Percentiles rank a stretch among this genome's conserved stretches.
Conservation (phyloP, 2,888 invertebrate genomes). For the Acanthosoma haemorrhoidale region DNA sequence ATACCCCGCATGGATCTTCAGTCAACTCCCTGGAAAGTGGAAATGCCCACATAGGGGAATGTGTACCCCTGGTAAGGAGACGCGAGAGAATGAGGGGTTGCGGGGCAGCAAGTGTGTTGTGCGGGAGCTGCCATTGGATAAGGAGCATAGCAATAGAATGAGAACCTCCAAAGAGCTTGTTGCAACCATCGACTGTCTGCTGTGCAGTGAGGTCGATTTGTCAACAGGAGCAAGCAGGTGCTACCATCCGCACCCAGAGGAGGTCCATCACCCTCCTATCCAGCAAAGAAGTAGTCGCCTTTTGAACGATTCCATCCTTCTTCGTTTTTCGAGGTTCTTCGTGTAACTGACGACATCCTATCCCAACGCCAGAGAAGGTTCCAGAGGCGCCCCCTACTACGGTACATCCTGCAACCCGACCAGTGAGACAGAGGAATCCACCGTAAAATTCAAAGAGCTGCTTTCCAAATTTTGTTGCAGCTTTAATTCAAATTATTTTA, state of each 20-base stretch:
- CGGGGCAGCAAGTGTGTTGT: slow-evolving; percentile 48
- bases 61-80: slow-evolving; percentile 72
- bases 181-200: slow-evolving; percentile 59
- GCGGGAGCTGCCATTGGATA: slow-evolving; percentile 56
- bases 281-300: slow-evolving; percentile 61
- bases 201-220: slow-evolving; percentile 54
- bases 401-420: too few relatives aligned
- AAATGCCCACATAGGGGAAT: slow-evolving; percentile 85
- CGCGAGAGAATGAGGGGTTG: slow-evolving; percentile 60
- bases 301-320: slow-evolving; percentile 80
- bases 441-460: too few relatives aligned
- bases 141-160: slow-evolving; percentile 58
- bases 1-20: slow-evolving; percentile 89
- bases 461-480: too few relatives aligned
- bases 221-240: slow-evolving; percentile 52
- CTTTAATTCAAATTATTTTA: too few relatives aligned
- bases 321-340: slow-evolving; percentile 87
- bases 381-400: too few relatives aligned
- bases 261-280: slow-evolving; percentile 63
- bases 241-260: slow-evolving; percentile 61
- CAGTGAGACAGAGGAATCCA: too few relatives aligned
- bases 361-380: too few relatives aligned
- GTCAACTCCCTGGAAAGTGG: slow-evolving; percentile 85
- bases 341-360: too few relatives aligned
- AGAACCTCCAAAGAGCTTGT: slow-evolving; percentile 60